phyloP scores from a whole-genome alignment of 2,113 vertebrate species.

The Steatornis caripensis region DNA sequence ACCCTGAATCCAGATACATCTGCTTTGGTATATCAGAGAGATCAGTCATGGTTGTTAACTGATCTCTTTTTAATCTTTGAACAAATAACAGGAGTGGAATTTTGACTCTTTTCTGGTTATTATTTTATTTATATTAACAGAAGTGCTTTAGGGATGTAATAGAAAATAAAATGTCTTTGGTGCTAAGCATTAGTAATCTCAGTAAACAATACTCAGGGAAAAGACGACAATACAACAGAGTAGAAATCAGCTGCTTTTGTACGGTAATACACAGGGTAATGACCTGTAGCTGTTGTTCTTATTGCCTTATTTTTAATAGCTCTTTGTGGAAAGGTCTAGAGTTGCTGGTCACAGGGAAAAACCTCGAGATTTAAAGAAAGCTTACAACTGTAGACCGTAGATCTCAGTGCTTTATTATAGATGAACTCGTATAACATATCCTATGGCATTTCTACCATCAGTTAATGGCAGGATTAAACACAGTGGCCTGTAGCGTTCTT shows the following conservation, averaged over 20 bases:
- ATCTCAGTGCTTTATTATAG: background rate
- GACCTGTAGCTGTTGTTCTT: background rate
- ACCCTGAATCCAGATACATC: background rate
- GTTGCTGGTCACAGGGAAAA: background rate
- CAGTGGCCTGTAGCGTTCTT: background rate
- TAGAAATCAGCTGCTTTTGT: background rate
- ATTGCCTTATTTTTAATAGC: background rate
- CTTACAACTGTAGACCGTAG: background rate
- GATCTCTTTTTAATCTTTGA: background rate
- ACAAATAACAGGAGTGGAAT: background rate
- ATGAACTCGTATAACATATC: background rate
- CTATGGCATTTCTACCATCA: background rate
- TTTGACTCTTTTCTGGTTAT: background rate
- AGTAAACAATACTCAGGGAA: background rate
- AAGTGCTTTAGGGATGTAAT: background rate
- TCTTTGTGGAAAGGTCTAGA: background rate
- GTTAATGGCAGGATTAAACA: background rate
- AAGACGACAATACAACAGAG: background rate
- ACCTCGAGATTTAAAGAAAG: background rate
- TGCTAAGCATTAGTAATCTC: background rate
- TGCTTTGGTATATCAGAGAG: background rate
- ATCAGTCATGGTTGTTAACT: background rate
- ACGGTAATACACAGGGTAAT: background rate
- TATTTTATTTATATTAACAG: background rate
- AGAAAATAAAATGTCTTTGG: background rate